Conservation (phyloP, 2,888 invertebrate genomes). For the Agriopis marginaria region DNA sequence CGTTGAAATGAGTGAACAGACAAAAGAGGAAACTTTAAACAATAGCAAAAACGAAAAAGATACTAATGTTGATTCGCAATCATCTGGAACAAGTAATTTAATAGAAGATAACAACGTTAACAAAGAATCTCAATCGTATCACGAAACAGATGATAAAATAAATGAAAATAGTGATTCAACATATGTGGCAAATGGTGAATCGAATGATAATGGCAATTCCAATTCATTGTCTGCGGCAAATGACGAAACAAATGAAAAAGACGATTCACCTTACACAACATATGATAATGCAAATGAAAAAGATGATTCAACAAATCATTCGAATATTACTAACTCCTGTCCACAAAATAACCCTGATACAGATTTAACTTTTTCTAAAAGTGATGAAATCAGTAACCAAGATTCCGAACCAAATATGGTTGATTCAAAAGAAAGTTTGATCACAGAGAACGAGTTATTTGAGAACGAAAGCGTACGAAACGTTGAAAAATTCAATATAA, state of each 20-base stretch:
- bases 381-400: neutral
- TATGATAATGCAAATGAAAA: constrained; percentile 1
- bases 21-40: neutral
- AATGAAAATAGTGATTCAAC: neutral
- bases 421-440: constrained; percentile 3
- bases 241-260: neutral
- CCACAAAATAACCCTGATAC: constrained; percentile 2
- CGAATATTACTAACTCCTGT: neutral
- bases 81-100: neutral
- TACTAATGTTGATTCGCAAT: neutral
- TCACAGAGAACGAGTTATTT: constrained; percentile 2
- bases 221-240: neutral
- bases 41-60: constrained; percentile 11
- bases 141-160: neutral
- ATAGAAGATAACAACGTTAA: neutral
- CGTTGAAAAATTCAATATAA: constrained; percentile 38
- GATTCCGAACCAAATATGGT: neutral
- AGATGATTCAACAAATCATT: constrained; percentile 13
- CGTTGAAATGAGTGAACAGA: constrained; percentile 7
- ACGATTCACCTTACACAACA: constrained; percentile 1
- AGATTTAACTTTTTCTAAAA: neutral
- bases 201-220: neutral
- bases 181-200: neutral
- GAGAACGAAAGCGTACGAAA: constrained; percentile 6
- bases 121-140: neutral